A percentile compares a stretch with the other conserved stretches of the same genome.
Conservation (phyloP, 2,797 vertebrate species). For the Eulemur coronatus region DNA sequence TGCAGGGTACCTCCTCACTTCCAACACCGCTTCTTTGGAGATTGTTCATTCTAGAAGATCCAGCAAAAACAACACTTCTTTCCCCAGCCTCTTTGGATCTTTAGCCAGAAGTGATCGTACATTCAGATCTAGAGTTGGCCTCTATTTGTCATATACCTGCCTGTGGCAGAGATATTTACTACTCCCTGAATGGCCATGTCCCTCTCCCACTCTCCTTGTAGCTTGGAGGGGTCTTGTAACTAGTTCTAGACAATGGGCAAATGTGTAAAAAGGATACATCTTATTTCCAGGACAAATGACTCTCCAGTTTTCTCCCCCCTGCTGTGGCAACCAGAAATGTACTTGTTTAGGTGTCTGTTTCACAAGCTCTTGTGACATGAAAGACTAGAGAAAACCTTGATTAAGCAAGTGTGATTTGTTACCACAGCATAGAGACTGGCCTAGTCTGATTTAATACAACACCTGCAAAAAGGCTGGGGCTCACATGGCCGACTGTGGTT, state of each 20-base stretch:
- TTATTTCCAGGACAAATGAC: neutral
- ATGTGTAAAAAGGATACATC: neutral
- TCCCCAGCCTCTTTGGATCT: neutral
- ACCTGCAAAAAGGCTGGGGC: neutral
- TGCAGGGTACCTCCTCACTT: neutral
- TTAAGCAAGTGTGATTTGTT: conserved; percentile 42
- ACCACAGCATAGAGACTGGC: neutral
- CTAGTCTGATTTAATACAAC: neutral
- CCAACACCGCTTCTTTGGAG: neutral
- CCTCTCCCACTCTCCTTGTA: neutral
- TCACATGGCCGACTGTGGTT: neutral
- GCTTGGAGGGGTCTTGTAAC: neutral
- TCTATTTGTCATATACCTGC: neutral
- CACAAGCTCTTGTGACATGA: conserved; percentile 13
- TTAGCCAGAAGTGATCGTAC: neutral
- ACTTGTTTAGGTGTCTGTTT: neutral
- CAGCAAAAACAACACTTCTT: neutral
- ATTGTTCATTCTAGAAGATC: neutral
- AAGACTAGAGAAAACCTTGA: neutral
- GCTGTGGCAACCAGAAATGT: neutral
- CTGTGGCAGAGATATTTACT: neutral
- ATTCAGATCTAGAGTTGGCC: neutral
- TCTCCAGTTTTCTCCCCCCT: neutral
- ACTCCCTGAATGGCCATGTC: neutral
- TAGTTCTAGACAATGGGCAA: neutral